Base-by-base conservation (phyloP, 2,888 invertebrate genomes). In the Amphipyra tragopoginis region DNA sequence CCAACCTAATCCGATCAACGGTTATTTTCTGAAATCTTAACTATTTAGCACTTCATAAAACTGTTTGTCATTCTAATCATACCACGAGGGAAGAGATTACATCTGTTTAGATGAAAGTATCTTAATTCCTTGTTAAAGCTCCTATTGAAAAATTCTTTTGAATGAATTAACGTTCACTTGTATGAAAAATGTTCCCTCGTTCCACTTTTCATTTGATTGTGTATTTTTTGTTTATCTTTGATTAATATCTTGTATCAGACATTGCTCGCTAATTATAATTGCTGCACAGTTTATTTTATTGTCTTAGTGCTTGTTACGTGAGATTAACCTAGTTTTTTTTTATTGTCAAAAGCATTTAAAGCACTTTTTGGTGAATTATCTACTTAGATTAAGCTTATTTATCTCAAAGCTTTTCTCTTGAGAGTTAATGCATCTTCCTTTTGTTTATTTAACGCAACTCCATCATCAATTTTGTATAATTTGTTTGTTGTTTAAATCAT, bases 51-150 rank as follows among this genome's bases (percentile, higher is more conserved):
- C 21, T 29, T 43, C 34, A 6, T 15, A n/a, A 13, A 61, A 55
- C 29, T 51, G 47, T 54, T 39, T 0, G 0, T 0, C 47, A n/a
- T 36, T 51, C 6, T 13, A 4, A 26, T 10, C 21, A 50, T 64
- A 39, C 6, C n/a, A 11, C 10, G 2, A 40, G 1, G 2, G 13
- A 21, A 53, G 26, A 64, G 38, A 64, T 51, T 36, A 33, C 10
- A 65, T 52, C 63, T 51, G 45, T 70, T 47, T 9, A 40, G 40
- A 60, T 45, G 54, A 72, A 72, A 72, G 56, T 47, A 72, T 70
- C 43, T 66, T 53, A 56, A 56, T 70, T 61, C 34, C 45, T 29
- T 66, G 38, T 43, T 34, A 48, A 54, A 48, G 6, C 42, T 53
- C 5, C 58, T 26, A 64, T 64, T 59, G 49, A 62, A 34, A 60